phyloP scores from a whole-genome alignment of 2,797 vertebrate genomes.

The Danio kyathit region DNA sequence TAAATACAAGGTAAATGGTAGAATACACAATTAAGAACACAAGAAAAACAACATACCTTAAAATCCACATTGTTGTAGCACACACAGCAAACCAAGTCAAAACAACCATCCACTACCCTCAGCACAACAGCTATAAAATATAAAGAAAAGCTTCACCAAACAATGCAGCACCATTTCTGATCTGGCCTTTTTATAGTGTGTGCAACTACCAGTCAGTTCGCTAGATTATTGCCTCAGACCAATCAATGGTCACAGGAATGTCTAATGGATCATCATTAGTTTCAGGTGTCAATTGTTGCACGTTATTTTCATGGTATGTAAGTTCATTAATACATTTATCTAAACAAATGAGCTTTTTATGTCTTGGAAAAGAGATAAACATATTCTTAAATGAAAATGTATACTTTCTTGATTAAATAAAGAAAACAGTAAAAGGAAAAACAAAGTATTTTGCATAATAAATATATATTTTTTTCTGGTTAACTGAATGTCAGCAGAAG shows the following conservation, averaged over 20 bases:
- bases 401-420: too few species aligned
- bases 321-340: too few species aligned
- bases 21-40: neutral
- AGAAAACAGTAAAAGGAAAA: too few species aligned
- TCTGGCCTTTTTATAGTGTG: neutral
- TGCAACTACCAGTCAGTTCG: neutral
- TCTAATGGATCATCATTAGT: neutral
- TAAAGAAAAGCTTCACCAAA: rapidly evolving
- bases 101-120: too few species aligned
- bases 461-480: too few species aligned
- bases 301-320: too few species aligned
- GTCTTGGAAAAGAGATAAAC: too few species aligned
- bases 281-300: neutral
- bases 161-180: rapidly evolving
- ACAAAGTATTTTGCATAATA: too few species aligned
- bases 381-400: too few species aligned
- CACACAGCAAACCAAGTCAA: neutral
- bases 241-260: slow-evolving; percentile 4
- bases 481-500: too few species aligned
- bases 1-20: neutral
- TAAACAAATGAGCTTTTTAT: too few species aligned
- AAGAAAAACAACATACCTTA: neutral
- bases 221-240: neutral
- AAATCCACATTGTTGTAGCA: too few species aligned
- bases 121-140: neutral